Evolutionary conservation across 2,113 vertebrate genomes (phyloP).

Genomic region (Rana temporaria): DNA sequence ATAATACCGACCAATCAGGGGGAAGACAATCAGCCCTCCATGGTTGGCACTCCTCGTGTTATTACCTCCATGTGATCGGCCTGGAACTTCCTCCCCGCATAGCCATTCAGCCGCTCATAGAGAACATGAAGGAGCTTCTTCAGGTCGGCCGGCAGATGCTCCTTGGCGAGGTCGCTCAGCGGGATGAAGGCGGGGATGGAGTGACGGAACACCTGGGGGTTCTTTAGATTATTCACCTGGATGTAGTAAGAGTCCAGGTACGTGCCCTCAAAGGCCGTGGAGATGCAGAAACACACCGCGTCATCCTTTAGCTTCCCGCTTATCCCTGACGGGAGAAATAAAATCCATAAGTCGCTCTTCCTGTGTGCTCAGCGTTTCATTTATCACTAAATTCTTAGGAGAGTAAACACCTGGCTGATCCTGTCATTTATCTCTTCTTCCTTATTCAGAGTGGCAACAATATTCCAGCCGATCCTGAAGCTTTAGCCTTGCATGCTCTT

Average conservation of each 20-base stretch:
- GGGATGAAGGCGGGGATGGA: constrained; percentile 73
- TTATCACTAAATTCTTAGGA: too few species aligned
- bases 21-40: background rate
- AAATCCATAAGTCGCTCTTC: too few species aligned
- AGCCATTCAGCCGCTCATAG: constrained; percentile 68
- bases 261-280: constrained; percentile 69
- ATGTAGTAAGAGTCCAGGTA: constrained; percentile 72
- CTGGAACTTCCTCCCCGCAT: constrained; percentile 71
- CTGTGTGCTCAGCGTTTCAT: too few species aligned
- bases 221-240: constrained; percentile 62
- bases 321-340: constrained; percentile 63
- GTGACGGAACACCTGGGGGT: constrained; percentile 65
- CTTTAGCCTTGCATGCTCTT: too few species aligned
- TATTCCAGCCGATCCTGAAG: too few species aligned
- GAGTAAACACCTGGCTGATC: too few species aligned
- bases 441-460: too few species aligned
- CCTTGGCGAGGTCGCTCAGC: constrained; percentile 64
- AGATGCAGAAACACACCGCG: constrained; percentile 68
- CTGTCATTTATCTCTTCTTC: too few species aligned
- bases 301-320: constrained; percentile 67
- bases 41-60: too few species aligned
- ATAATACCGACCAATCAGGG: background rate
- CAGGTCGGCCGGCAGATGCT: constrained; percentile 64
- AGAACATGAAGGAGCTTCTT: constrained; percentile 66
- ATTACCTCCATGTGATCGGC: constrained; percentile 74